Conservation (phyloP, 2,888 invertebrate species). For the Perithous albicinctus region DNA sequence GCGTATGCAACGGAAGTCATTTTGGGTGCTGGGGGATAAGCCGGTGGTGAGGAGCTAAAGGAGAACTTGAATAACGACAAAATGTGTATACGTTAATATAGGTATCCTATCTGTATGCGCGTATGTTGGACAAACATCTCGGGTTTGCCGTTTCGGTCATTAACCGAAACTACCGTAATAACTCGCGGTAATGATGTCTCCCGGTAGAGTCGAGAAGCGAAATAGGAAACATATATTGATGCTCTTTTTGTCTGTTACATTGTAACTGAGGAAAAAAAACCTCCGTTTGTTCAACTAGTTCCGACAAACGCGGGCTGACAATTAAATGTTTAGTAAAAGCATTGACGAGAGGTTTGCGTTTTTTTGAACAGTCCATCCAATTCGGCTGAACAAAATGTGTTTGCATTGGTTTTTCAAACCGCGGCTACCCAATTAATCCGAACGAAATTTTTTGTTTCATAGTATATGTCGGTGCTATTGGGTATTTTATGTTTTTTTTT, state of each 20-base stretch:
- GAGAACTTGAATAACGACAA: conserved; percentile 32
- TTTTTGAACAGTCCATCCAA: no score
- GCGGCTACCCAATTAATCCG: no score
- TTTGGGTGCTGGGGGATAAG: conserved; percentile 23
- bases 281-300: no score
- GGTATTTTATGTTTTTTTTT: background rate
- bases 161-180: conserved; percentile 37
- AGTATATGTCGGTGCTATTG: no score
- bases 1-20: conserved; percentile 35
- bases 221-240: background rate
- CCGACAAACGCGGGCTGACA: no score
- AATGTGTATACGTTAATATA: conserved; percentile 23
- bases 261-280: no score
- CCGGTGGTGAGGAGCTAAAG: background rate
- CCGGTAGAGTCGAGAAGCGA: background rate
- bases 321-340: no score
- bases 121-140: background rate
- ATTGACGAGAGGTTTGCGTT: no score
- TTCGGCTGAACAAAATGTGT: no score
- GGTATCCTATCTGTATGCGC: background rate
- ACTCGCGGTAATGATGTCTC: conserved; percentile 49
- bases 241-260: no score
- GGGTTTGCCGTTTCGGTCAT: conserved; percentile 21
- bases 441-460: no score
- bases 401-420: no score